Evolutionary conservation across 2,888 invertebrate genomes (phyloP), one percentile per base, ranked within the genome.

Genomic region (Altica lythri): DNA sequence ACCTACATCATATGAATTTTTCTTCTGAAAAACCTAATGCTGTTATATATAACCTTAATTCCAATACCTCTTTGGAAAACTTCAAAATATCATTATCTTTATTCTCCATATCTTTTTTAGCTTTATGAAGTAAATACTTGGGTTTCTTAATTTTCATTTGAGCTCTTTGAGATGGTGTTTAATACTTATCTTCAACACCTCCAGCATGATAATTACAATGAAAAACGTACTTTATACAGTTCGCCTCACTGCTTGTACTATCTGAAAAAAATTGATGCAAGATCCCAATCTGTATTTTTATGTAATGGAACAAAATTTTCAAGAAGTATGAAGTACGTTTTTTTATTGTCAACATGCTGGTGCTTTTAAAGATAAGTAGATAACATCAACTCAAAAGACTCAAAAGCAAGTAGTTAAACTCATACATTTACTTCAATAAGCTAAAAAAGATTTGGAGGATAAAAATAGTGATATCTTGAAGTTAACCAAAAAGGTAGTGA

Each of bases 131-230:
- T 2, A 90, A 77, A 54, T 82, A 81, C 78, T 89, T 86, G 16
- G 92, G 82, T 53, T 88, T 84, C 57, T 88, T 82, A 27, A 93
- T 86, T 75, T 92, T 90, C 63, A 86, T 59, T 68, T 90, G 88
- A 6, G 91, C 91, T 56, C 92, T 80, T 73, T 93, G 93, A 1
- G 92, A 92, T 9, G 93, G 93, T 45, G 93, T 93, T 53, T 92
- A 80, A 75, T 93, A 93, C 68, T 92, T 90, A 56, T 90, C 88
- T 35, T 86, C 88, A 42, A 88, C 86, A 42, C 86, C 84, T 1
- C 86, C 87, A 3, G 86, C 85, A 73, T 89, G 87, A 61, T 89
- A 86, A 47, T 90, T 89, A 73, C 92, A 92, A 74, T 92, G 92
- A 42, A 92, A 85, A 55, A 92, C 90, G 74, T 90, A 92, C 65